Conservation (phyloP, 1,140 invertebrate genomes). For the Brachystomella parvula region DNA sequence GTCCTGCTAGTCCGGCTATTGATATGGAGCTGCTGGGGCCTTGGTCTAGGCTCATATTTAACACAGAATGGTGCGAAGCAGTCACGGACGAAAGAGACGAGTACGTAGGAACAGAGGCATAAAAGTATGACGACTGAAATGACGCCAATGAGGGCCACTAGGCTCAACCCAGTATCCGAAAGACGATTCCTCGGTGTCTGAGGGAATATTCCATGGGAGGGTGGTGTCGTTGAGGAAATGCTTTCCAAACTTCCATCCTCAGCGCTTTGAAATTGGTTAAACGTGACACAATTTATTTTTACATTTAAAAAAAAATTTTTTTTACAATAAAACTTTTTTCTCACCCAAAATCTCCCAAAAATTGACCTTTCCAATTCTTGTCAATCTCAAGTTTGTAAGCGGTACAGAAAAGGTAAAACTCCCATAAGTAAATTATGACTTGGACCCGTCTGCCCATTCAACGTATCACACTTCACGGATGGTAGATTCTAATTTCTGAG, state of each 20-base stretch:
- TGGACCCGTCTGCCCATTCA: not conserved
- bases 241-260: not conserved
- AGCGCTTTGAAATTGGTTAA: not conserved
- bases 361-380: not conserved
- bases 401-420: not conserved
- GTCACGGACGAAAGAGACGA: not conserved
- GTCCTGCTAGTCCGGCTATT: no score
- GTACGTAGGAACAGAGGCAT: not conserved
- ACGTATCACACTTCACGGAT: not conserved
- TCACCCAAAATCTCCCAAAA: not conserved
- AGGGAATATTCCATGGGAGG: not conserved
- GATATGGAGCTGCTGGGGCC: no score
- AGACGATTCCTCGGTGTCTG: not conserved
- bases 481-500: not conserved
- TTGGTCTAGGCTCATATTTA: not conserved
- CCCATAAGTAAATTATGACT: not conserved
- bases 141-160: not conserved
- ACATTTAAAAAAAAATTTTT: not conserved
- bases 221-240: not conserved
- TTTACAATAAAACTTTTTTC: not conserved
- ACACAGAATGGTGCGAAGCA: not conserved
- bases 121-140: not conserved
- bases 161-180: not conserved
- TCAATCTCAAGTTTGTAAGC: not conserved
- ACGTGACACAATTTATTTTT: not conserved